Conservation (phyloP, 2,888 invertebrate genomes). For the Tenthredo notha region DNA sequence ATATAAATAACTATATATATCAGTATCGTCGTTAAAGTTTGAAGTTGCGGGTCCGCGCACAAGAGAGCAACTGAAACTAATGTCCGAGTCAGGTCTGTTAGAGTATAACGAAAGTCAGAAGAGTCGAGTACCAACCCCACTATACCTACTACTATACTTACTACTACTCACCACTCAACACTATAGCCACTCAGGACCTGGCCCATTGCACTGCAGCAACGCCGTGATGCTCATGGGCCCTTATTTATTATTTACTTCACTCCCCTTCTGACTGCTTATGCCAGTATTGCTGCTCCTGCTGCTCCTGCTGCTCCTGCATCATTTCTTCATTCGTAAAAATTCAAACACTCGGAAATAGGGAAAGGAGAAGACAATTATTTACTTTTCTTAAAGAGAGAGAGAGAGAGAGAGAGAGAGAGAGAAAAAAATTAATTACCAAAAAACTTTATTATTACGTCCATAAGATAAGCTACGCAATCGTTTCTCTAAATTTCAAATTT, state of each 20-base stretch:
- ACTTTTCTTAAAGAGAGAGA: not conserved
- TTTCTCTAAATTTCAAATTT: too few relatives aligned
- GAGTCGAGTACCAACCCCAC: not conserved
- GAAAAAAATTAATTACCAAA: too few relatives aligned
- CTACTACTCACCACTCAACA: not conserved
- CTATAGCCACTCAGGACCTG: not conserved
- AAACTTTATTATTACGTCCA: too few relatives aligned
- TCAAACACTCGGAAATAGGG: slow-evolving; percentile 8
- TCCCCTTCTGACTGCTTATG: slow-evolving; percentile 59
- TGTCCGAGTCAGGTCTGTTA: slow-evolving; percentile 13
- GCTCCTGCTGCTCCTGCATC: not conserved
- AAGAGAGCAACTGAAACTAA: slow-evolving; percentile 75
- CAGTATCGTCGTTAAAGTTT: not conserved
- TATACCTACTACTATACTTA: not conserved
- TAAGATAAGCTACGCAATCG: too few relatives aligned
- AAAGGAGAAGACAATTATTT: not conserved
- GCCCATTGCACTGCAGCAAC: slow-evolving; percentile 60
- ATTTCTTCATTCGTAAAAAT: not conserved
- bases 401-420: too few relatives aligned
- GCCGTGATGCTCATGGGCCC: slow-evolving; percentile 62
- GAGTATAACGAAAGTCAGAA: slow-evolving; percentile 24
- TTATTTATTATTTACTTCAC: slow-evolving; percentile 71
- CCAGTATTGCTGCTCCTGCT: not conserved
- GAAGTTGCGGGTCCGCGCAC: slow-evolving; percentile 64
- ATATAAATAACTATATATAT: not conserved